A percentile compares a stretch with the other conserved stretches of the same genome.
Evolutionary conservation across 2,113 vertebrate species (phyloP).

Genomic region (Sturnus vulgaris): DNA sequence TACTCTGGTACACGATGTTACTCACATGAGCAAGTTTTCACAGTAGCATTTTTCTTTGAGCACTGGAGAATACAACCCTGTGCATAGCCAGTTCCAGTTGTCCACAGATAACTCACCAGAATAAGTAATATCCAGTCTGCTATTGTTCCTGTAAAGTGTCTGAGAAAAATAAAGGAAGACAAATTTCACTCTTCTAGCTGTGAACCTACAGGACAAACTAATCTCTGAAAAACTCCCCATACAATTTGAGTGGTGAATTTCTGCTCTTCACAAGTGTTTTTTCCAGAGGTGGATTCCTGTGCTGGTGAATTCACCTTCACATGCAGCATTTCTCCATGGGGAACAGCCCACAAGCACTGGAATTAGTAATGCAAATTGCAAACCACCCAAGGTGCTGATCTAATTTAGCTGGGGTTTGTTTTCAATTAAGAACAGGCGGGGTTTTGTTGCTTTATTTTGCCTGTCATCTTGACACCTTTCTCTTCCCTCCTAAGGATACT

Average conservation of each 20-base stretch:
- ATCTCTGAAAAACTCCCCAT: background rate
- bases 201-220: background rate
- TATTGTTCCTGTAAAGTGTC: background rate
- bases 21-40: background rate
- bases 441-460: background rate
- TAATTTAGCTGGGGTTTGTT: background rate
- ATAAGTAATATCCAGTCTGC: background rate
- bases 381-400: background rate
- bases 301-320: background rate
- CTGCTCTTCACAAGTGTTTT: background rate
- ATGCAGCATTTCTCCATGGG: background rate
- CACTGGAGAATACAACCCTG: background rate
- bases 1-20: background rate
- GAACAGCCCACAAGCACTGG: background rate
- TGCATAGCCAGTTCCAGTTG: background rate
- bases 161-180: background rate
- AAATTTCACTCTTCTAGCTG: background rate
- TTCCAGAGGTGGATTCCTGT: background rate
- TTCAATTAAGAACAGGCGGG: background rate
- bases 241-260: background rate
- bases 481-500: background rate
- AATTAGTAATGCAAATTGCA: background rate
- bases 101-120: background rate
- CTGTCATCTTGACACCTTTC: background rate
- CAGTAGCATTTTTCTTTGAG: background rate